These are phyloP conservation scores for Periophthalmodon schlosseri DNA, from an alignment of 2,113 vertebrate species.

Conservation along the genomic window DNA sequence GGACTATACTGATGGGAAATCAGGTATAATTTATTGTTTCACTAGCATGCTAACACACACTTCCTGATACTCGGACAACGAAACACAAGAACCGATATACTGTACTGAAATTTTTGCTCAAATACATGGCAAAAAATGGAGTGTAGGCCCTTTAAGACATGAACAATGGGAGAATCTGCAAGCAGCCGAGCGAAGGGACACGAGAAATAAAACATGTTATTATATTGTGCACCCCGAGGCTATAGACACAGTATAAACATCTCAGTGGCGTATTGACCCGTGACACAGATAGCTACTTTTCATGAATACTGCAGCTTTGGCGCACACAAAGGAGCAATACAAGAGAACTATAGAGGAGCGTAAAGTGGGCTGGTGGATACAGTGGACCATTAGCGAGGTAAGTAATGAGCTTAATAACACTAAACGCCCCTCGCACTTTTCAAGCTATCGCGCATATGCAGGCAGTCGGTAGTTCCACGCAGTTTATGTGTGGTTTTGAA, in stretches of 20 bases:
- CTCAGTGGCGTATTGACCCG: slow-evolving; percentile 9
- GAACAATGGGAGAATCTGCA: slow-evolving; percentile 15
- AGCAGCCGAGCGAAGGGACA: slow-evolving; percentile 1
- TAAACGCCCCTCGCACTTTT: background rate
- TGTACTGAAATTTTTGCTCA: too few species aligned
- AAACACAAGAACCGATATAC: too few species aligned
- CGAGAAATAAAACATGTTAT: slow-evolving; percentile 10
- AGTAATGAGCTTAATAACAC: slow-evolving; percentile 1
- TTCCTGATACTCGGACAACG: too few species aligned
- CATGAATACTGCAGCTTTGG: background rate
- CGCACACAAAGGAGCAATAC: background rate
- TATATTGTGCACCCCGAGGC: slow-evolving; percentile 11
- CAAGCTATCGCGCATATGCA: too few species aligned
- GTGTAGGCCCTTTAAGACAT: too few species aligned
- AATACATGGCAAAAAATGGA: too few species aligned
- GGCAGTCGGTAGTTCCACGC: too few species aligned
- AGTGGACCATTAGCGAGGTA: background rate
- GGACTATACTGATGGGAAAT: too few species aligned
- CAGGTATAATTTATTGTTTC: too few species aligned
- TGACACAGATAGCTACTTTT: slow-evolving; percentile 14
- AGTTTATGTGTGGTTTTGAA: too few species aligned
- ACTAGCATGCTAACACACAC: too few species aligned
- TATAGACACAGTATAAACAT: slow-evolving; percentile 9
- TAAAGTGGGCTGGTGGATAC: background rate
- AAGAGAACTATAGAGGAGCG: background rate